Percentiles rank a stretch among this genome's conserved stretches.
phyloP scores from a whole-genome alignment of 2,797 vertebrate species.

The Heterohyrax brucei region DNA sequence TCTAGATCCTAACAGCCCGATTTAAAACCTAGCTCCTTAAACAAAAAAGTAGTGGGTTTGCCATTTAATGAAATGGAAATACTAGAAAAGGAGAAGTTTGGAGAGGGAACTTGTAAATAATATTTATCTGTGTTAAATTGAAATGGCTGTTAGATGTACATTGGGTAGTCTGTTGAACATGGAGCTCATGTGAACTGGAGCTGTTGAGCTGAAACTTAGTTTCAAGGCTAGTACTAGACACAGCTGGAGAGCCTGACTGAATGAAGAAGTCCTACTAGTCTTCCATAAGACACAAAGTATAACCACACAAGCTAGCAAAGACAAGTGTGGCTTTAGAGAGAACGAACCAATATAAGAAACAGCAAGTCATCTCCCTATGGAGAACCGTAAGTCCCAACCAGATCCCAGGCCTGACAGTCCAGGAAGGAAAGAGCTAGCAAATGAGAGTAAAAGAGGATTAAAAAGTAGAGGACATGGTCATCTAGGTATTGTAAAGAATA shows the following conservation, averaged over 20 bases:
- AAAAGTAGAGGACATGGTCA: not conserved
- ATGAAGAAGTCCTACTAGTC: no score
- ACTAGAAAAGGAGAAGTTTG: not conserved
- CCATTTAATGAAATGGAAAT: not conserved
- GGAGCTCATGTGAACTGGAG: no score
- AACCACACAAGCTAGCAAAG: no score
- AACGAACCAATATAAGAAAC: no score
- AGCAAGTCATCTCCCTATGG: no score
- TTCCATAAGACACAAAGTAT: no score
- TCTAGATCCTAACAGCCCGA: not conserved
- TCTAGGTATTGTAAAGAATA: not conserved
- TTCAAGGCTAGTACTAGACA: not conserved
- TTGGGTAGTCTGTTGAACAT: not conserved
- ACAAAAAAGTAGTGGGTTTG: not conserved
- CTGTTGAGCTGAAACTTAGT: not conserved
- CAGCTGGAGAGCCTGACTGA: not conserved
- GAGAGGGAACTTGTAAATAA: not conserved
- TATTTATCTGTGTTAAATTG: not conserved
- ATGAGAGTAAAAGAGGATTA: not conserved
- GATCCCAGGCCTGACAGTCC: not conserved
- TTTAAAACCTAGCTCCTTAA: not conserved
- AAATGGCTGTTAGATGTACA: not conserved
- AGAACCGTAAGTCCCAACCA: no score
- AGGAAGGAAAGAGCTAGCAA: not conserved
- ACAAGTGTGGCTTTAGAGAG: no score